Evolutionary conservation across 1,140 invertebrate genomes (phyloP).

Genomic region (Camponotus floridanus): DNA sequence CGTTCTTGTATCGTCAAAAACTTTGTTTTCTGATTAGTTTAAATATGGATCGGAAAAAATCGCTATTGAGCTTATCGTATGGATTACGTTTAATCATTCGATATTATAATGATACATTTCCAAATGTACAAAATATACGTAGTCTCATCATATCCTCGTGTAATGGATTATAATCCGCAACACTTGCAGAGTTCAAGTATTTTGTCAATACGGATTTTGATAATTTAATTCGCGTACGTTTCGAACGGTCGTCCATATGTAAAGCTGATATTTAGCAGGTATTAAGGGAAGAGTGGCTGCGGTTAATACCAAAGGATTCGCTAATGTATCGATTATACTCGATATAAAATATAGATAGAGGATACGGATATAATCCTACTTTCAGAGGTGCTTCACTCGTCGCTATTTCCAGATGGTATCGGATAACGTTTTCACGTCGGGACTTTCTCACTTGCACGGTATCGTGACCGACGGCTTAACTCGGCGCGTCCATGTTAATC

Average conservation of each 20-base stretch:
- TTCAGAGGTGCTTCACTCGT: conserved; percentile 51
- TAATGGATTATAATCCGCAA: conserved; percentile 50
- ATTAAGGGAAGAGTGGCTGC: conserved; percentile 28
- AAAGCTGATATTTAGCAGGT: conserved; percentile 50
- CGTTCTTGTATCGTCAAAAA: neutral
- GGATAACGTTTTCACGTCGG: conserved; percentile 47
- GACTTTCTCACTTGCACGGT: conserved; percentile 52
- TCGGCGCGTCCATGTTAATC: conserved; percentile 48
- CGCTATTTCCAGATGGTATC: conserved; percentile 58
- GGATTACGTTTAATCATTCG: conserved; percentile 35
- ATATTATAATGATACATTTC: conserved; percentile 41
- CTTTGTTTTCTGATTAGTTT: conserved; percentile 7
- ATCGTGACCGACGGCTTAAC: conserved; percentile 54
- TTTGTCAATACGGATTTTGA: conserved; percentile 3
- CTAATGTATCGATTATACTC: conserved; percentile 57
- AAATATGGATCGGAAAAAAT: neutral
- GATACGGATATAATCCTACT: conserved; percentile 40
- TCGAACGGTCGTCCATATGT: neutral
- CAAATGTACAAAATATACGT: conserved; percentile 25
- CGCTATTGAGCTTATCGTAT: neutral
- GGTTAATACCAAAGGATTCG: conserved; percentile 34
- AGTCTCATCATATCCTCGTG: conserved; percentile 3
- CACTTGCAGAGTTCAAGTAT: conserved; percentile 9
- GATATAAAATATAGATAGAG: conserved; percentile 26
- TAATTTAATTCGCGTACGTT: conserved; percentile 35